These are phyloP conservation scores for Diplolepis rosae DNA, from an alignment of 2,888 invertebrate genomes.

Conservation along the genomic window DNA sequence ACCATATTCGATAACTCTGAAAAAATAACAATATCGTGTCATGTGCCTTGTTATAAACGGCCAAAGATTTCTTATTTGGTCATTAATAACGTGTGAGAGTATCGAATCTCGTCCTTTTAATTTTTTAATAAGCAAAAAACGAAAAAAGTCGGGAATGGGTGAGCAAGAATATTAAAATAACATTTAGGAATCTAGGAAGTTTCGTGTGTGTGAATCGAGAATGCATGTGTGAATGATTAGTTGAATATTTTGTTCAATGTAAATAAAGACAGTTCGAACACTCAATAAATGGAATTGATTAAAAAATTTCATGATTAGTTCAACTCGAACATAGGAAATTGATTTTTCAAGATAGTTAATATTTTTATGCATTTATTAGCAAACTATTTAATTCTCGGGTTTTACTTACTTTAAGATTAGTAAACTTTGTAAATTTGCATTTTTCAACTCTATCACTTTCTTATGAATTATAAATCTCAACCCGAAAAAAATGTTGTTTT, in stretches of 20 bases:
- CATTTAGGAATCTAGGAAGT: not conserved
- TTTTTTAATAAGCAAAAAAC: slow-evolving; percentile 43
- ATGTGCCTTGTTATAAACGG: slow-evolving; percentile 45
- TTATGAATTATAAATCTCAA: too few species aligned
- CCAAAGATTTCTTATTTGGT: slow-evolving; percentile 33
- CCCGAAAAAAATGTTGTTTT: too few species aligned
- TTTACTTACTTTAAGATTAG: too few species aligned
- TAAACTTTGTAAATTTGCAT: too few species aligned
- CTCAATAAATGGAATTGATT: slow-evolving; percentile 34
- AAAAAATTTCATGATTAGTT: slow-evolving; percentile 34
- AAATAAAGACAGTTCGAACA: slow-evolving; percentile 59
- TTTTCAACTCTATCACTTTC: too few species aligned
- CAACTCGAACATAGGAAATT: too few species aligned
- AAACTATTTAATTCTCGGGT: too few species aligned
- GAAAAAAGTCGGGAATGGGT: slow-evolving; percentile 31
- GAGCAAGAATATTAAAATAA: slow-evolving; percentile 9
- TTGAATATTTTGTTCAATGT: slow-evolving; percentile 62
- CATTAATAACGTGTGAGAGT: slow-evolving; percentile 32
- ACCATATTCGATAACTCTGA: slow-evolving; percentile 1
- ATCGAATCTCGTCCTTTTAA: slow-evolving; percentile 44
- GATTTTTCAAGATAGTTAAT: too few species aligned
- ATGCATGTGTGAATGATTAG: slow-evolving; percentile 55
- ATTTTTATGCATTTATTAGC: too few species aligned
- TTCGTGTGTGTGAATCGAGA: slow-evolving; percentile 28
- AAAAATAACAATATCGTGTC: slow-evolving; percentile 39